phyloP scores from a whole-genome alignment of 2,797 vertebrate species.

The Psittacula echo region DNA sequence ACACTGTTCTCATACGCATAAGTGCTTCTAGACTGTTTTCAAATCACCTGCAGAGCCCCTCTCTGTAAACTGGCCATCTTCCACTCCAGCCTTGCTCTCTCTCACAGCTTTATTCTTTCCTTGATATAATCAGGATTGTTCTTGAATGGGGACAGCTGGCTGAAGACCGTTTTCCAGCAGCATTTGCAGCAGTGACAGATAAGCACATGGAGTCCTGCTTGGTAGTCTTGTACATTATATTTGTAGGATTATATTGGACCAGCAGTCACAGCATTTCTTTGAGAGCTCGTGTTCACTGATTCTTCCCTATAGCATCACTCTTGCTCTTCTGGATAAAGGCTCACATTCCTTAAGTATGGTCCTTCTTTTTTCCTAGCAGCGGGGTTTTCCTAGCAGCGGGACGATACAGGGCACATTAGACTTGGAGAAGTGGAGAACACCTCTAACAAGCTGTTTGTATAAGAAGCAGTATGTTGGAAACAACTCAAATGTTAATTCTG shows the following conservation, averaged over 20 bases:
- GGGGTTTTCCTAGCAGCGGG: background rate
- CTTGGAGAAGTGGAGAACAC: background rate
- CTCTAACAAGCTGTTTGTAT: background rate
- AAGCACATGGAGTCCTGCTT: background rate
- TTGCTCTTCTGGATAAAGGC: background rate
- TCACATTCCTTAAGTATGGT: background rate
- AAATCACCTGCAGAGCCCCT: background rate
- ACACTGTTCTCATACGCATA: background rate
- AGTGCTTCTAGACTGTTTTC: background rate
- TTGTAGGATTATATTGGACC: background rate
- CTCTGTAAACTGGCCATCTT: background rate
- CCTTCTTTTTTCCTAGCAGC: background rate
- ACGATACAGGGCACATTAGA: accelerated
- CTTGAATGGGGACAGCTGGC: background rate
- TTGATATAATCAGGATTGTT: background rate
- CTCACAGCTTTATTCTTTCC: background rate
- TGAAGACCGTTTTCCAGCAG: background rate
- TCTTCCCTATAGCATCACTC: background rate
- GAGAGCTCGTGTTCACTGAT: background rate
- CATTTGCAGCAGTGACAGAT: background rate
- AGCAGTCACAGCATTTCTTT: background rate
- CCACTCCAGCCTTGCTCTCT: background rate
- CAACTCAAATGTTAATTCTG: background rate
- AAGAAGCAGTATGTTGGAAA: background rate
- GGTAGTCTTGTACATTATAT: background rate